Percentiles rank a stretch among this genome's conserved stretches.
phyloP scores from a whole-genome alignment of 1,140 invertebrate species.

The Drosophila athabasca region DNA sequence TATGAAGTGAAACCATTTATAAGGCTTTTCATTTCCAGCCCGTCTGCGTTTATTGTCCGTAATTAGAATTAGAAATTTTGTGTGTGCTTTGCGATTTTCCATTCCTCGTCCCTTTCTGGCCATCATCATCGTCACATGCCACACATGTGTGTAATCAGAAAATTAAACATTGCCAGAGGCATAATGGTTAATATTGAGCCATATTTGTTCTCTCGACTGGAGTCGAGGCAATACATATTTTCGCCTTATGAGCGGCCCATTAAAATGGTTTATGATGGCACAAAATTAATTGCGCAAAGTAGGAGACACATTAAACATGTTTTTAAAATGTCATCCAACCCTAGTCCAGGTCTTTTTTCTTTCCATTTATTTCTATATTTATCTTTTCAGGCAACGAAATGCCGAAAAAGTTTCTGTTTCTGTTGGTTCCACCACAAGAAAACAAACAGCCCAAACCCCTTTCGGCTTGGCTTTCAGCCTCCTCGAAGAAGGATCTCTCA shows the following conservation, averaged over 20 bases:
- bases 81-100: constrained; percentile 61
- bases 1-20: constrained; percentile 67
- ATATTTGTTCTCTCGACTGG: constrained; percentile 49
- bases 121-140: constrained; percentile 9
- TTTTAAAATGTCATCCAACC: not conserved
- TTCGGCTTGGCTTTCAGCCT: not conserved
- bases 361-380: constrained; percentile 61
- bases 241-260: constrained; percentile 61
- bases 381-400: constrained; percentile 28
- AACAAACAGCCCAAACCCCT: constrained; percentile 48
- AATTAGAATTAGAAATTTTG: constrained; percentile 78
- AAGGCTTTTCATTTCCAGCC: constrained; percentile 44
- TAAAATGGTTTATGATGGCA: constrained; percentile 52
- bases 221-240: too few species aligned
- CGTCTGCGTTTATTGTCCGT: constrained; percentile 71
- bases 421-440: constrained; percentile 48
- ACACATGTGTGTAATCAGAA: constrained; percentile 66
- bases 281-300: constrained; percentile 45
- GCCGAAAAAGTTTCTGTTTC: constrained; percentile 48
- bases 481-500: constrained; percentile 8
- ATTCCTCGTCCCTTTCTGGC: constrained; percentile 32
- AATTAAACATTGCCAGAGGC: constrained; percentile 63
- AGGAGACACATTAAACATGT: not conserved
- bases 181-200: constrained; percentile 65
- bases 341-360: not conserved